Evolutionary conservation across 2,888 invertebrate species (phyloP).

Genomic region (Agrilus mali): DNA sequence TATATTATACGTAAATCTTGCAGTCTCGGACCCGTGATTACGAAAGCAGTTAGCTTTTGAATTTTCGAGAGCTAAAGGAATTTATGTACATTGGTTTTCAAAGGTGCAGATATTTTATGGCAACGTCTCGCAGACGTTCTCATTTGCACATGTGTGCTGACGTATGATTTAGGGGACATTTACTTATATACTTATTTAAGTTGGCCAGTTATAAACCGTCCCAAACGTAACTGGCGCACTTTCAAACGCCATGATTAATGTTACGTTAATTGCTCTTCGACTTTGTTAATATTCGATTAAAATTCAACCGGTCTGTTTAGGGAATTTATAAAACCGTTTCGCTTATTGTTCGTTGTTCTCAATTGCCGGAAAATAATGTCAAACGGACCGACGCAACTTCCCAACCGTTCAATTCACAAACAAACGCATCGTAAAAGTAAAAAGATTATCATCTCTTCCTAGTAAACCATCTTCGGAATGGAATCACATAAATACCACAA

Average conservation of each 20-base stretch:
- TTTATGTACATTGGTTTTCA: slow-evolving; percentile 19
- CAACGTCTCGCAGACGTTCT: slow-evolving; percentile 16
- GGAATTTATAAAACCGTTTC: no score
- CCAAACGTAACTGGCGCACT: slow-evolving; percentile 5
- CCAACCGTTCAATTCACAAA: no score
- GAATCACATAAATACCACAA: no score
- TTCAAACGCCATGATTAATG: slow-evolving; percentile 13
- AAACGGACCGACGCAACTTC: no score
- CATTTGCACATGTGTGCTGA: slow-evolving; percentile 18
- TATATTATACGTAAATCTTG: slow-evolving; percentile 5
- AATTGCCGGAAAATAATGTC: no score
- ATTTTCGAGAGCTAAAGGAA: slow-evolving; percentile 14
- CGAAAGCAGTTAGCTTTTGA: slow-evolving; percentile 11
- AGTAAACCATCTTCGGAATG: no score
- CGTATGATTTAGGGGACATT: slow-evolving; percentile 20
- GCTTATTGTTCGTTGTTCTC: no score
- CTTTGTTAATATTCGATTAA: slow-evolving; percentile 14
- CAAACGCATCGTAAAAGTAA: no score
- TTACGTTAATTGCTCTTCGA: slow-evolving; percentile 15
- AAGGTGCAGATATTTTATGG: slow-evolving; percentile 18
- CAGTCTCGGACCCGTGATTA: slow-evolving; percentile 8
- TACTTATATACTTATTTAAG: slow-evolving; percentile 13
- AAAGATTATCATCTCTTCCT: no score
- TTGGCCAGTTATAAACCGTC: slow-evolving; percentile 6
- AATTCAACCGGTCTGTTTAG: slow-evolving; percentile 5